These are phyloP conservation scores for Tangara arthus DNA, from an alignment of 2,797 vertebrate genomes.

Conservation along the genomic window DNA sequence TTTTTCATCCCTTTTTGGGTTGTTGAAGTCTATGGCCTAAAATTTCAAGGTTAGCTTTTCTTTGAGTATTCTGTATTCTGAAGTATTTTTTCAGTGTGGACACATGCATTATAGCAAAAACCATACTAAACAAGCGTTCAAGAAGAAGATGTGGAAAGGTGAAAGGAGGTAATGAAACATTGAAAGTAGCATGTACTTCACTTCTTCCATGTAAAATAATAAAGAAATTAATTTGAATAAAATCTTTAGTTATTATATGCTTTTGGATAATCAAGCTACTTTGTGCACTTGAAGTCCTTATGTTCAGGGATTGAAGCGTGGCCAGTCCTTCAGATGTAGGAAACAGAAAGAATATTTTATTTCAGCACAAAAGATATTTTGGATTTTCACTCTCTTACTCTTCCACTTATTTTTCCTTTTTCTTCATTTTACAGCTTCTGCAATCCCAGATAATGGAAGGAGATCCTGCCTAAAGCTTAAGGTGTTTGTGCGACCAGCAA, in stretches of 20 bases:
- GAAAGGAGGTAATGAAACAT: not conserved
- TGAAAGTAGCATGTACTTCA: not conserved
- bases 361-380: conserved; percentile 7
- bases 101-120: not conserved
- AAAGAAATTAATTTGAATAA: not conserved
- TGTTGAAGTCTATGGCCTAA: not conserved
- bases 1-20: not conserved
- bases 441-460: conserved; percentile 91
- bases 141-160: not conserved
- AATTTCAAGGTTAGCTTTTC: not conserved
- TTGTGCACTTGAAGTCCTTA: not conserved
- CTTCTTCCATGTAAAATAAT: not conserved
- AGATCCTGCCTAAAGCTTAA: conserved; percentile 97
- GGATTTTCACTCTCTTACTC: not conserved
- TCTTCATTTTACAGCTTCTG: conserved; percentile 83
- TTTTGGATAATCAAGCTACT: not conserved
- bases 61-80: not conserved
- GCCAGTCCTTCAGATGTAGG: not conserved
- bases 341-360: not conserved
- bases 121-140: not conserved
- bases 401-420: not conserved
- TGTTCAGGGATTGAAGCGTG: not conserved
- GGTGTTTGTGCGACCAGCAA: conserved; percentile 97
- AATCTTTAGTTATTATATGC: not conserved
- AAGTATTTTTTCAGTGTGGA: not conserved